Percentiles rank a stretch among this genome's conserved stretches.
Evolutionary conservation across 2,888 invertebrate genomes (phyloP).

Genomic region (Venusia cambrica): DNA sequence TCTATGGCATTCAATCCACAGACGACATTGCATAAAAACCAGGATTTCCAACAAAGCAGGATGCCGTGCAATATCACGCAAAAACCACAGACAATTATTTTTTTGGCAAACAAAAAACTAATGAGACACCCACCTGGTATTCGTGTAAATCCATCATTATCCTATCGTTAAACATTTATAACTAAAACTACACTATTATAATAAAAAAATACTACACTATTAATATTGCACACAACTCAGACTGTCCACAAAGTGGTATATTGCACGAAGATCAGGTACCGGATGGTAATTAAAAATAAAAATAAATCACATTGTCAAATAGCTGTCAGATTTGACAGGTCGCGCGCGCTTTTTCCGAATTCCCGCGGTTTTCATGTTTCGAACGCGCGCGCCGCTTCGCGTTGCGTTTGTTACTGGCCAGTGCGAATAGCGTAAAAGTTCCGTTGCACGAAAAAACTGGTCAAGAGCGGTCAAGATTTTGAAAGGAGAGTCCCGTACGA

Average conservation of each 20-base stretch:
- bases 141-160: slow-evolving; percentile 70
- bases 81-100: slow-evolving; percentile 20
- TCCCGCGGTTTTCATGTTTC: slow-evolving; percentile 23
- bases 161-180: slow-evolving; percentile 37
- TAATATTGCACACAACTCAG: slow-evolving; percentile 70
- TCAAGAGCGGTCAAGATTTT: slow-evolving; percentile 18
- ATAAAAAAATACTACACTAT: slow-evolving; percentile 40
- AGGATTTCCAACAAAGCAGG: slow-evolving; percentile 6
- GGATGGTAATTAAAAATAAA: slow-evolving; percentile 33
- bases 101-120: slow-evolving; percentile 10
- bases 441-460: slow-evolving; percentile 36
- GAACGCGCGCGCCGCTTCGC: slow-evolving; percentile 31
- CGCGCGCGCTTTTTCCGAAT: slow-evolving; percentile 29
- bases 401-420: slow-evolving; percentile 29
- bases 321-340: slow-evolving; percentile 30
- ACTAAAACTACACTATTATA: slow-evolving; percentile 36
- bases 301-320: slow-evolving; percentile 39
- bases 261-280: slow-evolving; percentile 71
- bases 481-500: slow-evolving; percentile 22
- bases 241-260: slow-evolving; percentile 68
- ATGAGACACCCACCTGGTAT: slow-evolving; percentile 61
- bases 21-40: slow-evolving; percentile 4
- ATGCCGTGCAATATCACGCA: slow-evolving; percentile 6
- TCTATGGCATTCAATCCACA: too few species aligned
- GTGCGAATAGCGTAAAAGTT: slow-evolving; percentile 38